Evolutionary conservation across 2,797 vertebrate species (phyloP).

Genomic region (Parauchenoglanis punctatus): DNA sequence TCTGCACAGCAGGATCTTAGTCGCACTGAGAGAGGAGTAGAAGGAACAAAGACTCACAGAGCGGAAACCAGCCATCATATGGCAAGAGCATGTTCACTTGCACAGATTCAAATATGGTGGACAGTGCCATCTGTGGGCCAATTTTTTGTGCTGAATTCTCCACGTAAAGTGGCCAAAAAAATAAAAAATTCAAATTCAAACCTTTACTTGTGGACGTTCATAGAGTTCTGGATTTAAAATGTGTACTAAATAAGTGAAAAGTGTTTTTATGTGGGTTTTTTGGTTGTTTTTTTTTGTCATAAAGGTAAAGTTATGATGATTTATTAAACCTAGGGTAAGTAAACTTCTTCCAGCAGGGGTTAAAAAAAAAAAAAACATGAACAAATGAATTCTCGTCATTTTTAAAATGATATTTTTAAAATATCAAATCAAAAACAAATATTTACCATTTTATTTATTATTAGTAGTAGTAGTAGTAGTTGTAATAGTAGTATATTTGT

Average conservation of each 20-base stretch:
- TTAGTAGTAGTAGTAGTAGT: too few species aligned
- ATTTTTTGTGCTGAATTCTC: neutral
- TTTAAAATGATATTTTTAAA: neutral
- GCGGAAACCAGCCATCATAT: conserved; percentile 55
- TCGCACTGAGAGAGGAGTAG: conserved; percentile 24
- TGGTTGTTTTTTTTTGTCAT: neutral
- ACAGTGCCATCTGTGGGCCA: conserved; percentile 73
- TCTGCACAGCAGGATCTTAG: conserved; percentile 38
- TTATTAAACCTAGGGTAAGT: neutral
- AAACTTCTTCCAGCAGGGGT: neutral
- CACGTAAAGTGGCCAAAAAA: too few species aligned
- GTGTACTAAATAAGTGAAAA: neutral
- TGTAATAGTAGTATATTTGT: too few species aligned
- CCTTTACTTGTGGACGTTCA: neutral
- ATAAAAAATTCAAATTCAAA: too few species aligned
- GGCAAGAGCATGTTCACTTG: conserved; percentile 50
- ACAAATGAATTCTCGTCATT: neutral
- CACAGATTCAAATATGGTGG: conserved; percentile 54
- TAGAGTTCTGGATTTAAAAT: neutral
- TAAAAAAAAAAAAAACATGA: neutral
- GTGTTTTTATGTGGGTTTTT: neutral
- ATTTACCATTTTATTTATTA: neutral
- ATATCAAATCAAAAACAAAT: neutral
- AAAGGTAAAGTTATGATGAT: neutral
- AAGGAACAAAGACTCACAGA: conserved; percentile 48